phyloP scores from a whole-genome alignment of 2,113 vertebrate species.

The Amia ocellicauda region DNA sequence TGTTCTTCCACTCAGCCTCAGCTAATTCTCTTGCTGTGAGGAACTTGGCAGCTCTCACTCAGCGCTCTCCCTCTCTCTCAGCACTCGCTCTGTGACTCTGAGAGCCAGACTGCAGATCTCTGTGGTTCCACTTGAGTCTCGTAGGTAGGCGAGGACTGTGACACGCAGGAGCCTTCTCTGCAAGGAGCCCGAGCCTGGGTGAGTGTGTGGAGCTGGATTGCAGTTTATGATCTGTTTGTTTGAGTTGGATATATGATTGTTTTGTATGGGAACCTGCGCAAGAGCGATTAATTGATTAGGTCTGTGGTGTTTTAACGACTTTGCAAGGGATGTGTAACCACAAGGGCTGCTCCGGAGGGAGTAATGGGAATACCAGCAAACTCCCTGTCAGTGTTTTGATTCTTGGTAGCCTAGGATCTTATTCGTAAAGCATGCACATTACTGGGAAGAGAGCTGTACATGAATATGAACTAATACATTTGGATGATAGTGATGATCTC shows the following conservation, averaged over 20 bases:
- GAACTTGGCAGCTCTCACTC: constrained; percentile 49
- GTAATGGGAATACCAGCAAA: too few species aligned
- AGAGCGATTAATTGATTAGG: not conserved
- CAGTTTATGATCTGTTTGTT: not conserved
- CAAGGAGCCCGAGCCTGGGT: not conserved
- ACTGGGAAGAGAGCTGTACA: too few species aligned
- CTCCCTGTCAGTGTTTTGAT: too few species aligned
- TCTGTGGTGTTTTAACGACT: not conserved
- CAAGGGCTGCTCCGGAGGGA: too few species aligned
- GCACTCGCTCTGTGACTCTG: constrained; percentile 38
- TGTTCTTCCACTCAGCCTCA: constrained; percentile 34
- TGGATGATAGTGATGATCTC: too few species aligned
- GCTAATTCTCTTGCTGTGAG: constrained; percentile 34
- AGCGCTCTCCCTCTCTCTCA: constrained; percentile 37
- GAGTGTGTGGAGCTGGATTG: not conserved
- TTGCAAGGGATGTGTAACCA: too few species aligned
- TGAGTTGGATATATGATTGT: not conserved
- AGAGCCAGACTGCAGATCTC: constrained; percentile 34
- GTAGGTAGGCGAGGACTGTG: not conserved
- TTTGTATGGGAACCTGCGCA: too few species aligned
- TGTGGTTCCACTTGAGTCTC: not conserved
- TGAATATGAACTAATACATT: too few species aligned
- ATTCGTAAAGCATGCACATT: too few species aligned
- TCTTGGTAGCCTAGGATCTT: too few species aligned
- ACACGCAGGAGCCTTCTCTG: not conserved